Base-by-base conservation (phyloP, 1,140 invertebrate genomes). In the Coboldia fuscipes region DNA sequence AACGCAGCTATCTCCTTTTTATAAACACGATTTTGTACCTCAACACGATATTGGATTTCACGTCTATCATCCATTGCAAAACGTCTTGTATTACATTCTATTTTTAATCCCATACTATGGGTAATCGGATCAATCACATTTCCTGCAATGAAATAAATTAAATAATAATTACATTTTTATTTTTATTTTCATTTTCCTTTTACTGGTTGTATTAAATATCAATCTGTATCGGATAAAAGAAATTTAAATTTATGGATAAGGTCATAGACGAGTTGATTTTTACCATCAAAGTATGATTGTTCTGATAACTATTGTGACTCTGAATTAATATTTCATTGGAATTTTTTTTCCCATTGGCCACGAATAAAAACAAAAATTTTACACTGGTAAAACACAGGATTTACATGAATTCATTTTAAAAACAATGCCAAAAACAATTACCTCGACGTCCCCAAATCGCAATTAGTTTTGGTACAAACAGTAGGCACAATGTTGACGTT, bases 11-110 rank as follows among this genome's bases (percentile, higher is more conserved):
- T 67, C 53, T 90, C 81, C 43, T 74, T 65, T 42, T 75, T 76
- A 50, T 86, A 89, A 3, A 86, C 83, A 41, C 75, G 70, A 51
- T 93, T 90, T 54, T 89, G 84, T 29, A 89, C 80, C 56, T 90
- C 82, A 3, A 85, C 79, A 32, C 85, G 64, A 54, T 82, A 85
- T 42, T 78, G 70, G 15, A 81, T 46, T 46, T 93, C 85, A 42
- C 75, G 67, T 27, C 61, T 67, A 44, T 77, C 75, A 37, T 77
- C 72, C 4, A 62, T 67, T 2, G 75, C 66, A 41, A 79, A 75
- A 45, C 75, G 58, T 39, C 84, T 62, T 0, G 85, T 90, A 42
- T 88, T 89, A 50, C 68, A 83, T 50, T 90, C 80, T 36, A 89
- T 72, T 49, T 80, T 78, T 10, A 90, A 60, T 12, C 84, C 86